Conservation (phyloP, 2,888 invertebrate genomes). For the Plusia festucae region DNA sequence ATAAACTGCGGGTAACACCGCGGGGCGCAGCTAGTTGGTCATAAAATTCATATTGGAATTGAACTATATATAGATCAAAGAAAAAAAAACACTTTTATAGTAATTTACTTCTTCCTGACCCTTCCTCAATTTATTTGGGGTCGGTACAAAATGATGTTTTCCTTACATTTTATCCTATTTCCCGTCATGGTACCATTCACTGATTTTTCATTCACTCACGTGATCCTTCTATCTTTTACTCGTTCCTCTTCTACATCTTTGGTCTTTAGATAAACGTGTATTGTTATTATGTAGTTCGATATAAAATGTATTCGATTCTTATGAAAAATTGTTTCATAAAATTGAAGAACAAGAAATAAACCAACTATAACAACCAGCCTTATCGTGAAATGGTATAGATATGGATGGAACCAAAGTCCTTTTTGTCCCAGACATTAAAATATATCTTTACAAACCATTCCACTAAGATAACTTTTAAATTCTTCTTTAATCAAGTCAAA, state of each 20-base stretch:
- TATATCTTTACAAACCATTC: neutral
- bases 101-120: neutral
- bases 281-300: too few relatives aligned
- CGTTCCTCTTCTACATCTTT: neutral
- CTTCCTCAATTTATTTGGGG: neutral
- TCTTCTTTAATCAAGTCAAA: neutral
- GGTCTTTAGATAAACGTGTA: neutral
- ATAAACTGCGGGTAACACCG: too few relatives aligned
- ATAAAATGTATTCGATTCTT: too few relatives aligned
- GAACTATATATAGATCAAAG: too few relatives aligned
- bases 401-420: too few relatives aligned
- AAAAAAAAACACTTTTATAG: neutral
- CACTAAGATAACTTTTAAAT: neutral
- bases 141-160: neutral
- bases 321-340: too few relatives aligned
- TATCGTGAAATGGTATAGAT: too few relatives aligned
- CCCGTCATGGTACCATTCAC: neutral
- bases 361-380: too few relatives aligned
- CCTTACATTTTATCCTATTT: neutral
- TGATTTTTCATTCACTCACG: constrained; percentile 1
- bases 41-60: too few relatives aligned
- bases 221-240: neutral
- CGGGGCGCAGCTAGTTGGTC: too few relatives aligned
- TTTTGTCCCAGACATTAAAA: too few relatives aligned
- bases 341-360: too few relatives aligned